Evolutionary conservation across 2,797 vertebrate genomes (phyloP).

Genomic region (Ctenopoma kingsleyae): DNA sequence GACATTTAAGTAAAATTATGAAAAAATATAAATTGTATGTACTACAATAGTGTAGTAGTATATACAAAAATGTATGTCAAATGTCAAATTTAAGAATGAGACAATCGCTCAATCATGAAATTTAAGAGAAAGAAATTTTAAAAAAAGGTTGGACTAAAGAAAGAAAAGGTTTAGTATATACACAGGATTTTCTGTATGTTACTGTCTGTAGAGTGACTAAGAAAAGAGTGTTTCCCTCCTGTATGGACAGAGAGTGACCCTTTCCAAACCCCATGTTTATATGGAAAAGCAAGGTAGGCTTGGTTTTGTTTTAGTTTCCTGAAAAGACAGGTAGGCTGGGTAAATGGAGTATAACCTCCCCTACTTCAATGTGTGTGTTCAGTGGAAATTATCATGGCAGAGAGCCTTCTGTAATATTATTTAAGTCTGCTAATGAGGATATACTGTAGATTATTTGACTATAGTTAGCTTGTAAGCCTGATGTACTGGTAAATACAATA

Average conservation of each 20-base stretch:
- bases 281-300: conserved; percentile 29
- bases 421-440: conserved; percentile 32
- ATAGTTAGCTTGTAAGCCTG: conserved; percentile 27
- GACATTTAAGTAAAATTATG: conserved; percentile 86
- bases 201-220: conserved; percentile 64
- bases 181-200: conserved; percentile 76
- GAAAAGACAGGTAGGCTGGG: conserved; percentile 18
- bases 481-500: conserved; percentile 44
- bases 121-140: conserved; percentile 67
- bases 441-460: conserved; percentile 11
- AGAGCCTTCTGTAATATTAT: conserved; percentile 31
- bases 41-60: conserved; percentile 77
- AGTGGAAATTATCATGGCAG: conserved; percentile 46
- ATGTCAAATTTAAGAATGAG: conserved; percentile 84
- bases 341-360: background rate
- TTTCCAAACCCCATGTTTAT: conserved; percentile 20
- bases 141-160: conserved; percentile 68
- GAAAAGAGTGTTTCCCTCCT: conserved; percentile 48
- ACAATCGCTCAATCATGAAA: conserved; percentile 86
- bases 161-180: conserved; percentile 74
- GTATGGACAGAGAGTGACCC: conserved; percentile 37
- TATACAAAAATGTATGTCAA: conserved; percentile 79
- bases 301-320: conserved; percentile 17
- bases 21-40: conserved; percentile 83
- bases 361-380: conserved; percentile 30